Conservation (phyloP, 53 echinoderm and acorn worm genomes). For the Astropecten irregularis region DNA sequence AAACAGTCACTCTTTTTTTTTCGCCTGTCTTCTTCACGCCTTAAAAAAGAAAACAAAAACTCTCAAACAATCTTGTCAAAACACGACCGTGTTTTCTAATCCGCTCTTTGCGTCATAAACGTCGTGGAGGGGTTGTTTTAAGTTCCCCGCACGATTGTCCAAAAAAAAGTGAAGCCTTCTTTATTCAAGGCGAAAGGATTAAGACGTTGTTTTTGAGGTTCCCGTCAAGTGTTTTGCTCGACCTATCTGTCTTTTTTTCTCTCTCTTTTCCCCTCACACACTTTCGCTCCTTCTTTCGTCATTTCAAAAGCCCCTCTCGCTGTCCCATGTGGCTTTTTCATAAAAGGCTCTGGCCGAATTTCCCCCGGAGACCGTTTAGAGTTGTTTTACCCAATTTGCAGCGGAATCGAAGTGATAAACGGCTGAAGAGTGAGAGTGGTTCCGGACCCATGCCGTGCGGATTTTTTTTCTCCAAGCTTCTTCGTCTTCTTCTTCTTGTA, state of each 20-base stretch:
- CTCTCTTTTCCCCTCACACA: background rate
- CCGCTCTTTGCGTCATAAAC: background rate
- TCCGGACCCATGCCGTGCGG: slow-evolving; percentile 8
- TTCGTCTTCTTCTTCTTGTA: too few relatives aligned
- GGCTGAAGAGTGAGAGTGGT: slow-evolving; percentile 27
- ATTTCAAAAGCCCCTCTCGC: slow-evolving; percentile 1
- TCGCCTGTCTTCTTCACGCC: too few relatives aligned
- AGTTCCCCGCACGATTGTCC: slow-evolving; percentile 30
- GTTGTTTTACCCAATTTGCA: slow-evolving; percentile 62
- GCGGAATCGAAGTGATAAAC: slow-evolving; percentile 54
- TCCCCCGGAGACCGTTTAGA: slow-evolving; percentile 34
- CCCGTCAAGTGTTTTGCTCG: slow-evolving; percentile 42
- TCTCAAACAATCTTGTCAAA: too few relatives aligned
- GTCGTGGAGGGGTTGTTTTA: slow-evolving; percentile 17
- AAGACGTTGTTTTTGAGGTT: slow-evolving; percentile 25
- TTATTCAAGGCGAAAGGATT: background rate
- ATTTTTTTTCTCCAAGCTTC: background rate
- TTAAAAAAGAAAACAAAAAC: too few relatives aligned
- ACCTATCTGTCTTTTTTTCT: background rate
- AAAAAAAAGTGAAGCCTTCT: slow-evolving; percentile 22
- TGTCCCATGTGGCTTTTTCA: slow-evolving; percentile 10
- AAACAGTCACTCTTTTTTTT: too few relatives aligned
- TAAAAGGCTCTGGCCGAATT: slow-evolving; percentile 4
- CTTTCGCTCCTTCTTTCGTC: background rate
- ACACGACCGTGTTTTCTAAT: slow-evolving; percentile 8